phyloP scores from a whole-genome alignment of 2,888 invertebrate species.

The Falcaria lacertinaria region DNA sequence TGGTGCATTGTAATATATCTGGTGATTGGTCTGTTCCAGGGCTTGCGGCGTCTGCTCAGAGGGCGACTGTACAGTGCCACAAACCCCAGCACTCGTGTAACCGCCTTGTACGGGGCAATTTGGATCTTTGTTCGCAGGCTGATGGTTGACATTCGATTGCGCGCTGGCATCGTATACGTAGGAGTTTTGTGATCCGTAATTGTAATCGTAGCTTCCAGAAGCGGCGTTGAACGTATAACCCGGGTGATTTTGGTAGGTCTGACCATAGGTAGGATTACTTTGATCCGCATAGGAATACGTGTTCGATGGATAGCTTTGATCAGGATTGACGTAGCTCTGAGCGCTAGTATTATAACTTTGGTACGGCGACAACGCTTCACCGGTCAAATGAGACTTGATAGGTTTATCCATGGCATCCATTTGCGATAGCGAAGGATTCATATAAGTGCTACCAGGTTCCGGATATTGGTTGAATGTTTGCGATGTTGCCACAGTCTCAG shows the following conservation, averaged over 20 bases:
- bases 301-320: conserved; percentile 33
- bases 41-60: conserved; percentile 46
- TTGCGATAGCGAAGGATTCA: conserved; percentile 38
- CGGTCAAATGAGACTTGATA: conserved; percentile 67
- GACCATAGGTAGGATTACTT: conserved; percentile 36
- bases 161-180: conserved; percentile 33
- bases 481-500: conserved; percentile 27
- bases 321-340: conserved; percentile 15
- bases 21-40: conserved; percentile 29
- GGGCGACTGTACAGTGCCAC: conserved; percentile 69
- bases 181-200: conserved; percentile 80
- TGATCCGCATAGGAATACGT: conserved; percentile 36
- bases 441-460: conserved; percentile 22
- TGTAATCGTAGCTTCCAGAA: conserved; percentile 81
- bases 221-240: conserved; percentile 80
- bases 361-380: conserved; percentile 51
- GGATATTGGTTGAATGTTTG: conserved; percentile 28
- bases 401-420: conserved; percentile 60
- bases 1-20: conserved; percentile 67
- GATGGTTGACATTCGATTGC: conserved; percentile 39
- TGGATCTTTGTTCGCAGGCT: conserved; percentile 35
- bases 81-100: conserved; percentile 72
- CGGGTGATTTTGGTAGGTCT: conserved; percentile 77
- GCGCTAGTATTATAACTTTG: conserved; percentile 23
- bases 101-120: conserved; percentile 49